A percentile compares a stretch with the other conserved stretches of the same genome.
These are phyloP conservation scores for Periophthalmus modestus DNA, from an alignment of 2,113 vertebrate genomes.

Conservation along the genomic window DNA sequence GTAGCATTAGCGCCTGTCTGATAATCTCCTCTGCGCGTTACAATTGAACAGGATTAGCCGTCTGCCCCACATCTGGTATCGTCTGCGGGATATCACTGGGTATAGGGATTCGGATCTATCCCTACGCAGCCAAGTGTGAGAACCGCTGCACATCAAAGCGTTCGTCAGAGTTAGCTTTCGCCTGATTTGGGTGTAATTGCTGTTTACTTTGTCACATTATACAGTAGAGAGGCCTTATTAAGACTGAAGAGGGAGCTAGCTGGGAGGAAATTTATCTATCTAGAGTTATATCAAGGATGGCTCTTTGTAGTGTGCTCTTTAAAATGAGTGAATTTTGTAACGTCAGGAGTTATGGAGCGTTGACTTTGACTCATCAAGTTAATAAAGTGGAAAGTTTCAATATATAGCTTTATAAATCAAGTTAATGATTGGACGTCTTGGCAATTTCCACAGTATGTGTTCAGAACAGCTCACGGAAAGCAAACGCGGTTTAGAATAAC, in stretches of 20 bases:
- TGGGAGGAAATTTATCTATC: conserved; percentile 12
- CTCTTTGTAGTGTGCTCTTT: conserved; percentile 40
- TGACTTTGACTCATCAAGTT: too few relatives aligned
- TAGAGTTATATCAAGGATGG: conserved; percentile 51
- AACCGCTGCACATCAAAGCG: conserved; percentile 66
- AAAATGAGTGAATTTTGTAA: conserved; percentile 40
- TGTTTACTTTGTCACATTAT: conserved; percentile 73
- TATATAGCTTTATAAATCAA: too few relatives aligned
- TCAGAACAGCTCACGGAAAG: too few relatives aligned
- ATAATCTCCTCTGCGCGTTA: not conserved
- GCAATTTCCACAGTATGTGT: too few relatives aligned
- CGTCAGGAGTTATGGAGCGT: too few relatives aligned
- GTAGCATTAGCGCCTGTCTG: not conserved
- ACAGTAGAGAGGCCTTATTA: conserved; percentile 67
- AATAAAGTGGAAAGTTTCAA: too few relatives aligned
- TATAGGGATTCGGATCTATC: conserved; percentile 64
- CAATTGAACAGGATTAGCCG: conserved; percentile 67
- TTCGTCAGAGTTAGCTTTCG: conserved; percentile 43
- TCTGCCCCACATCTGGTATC: conserved; percentile 61
- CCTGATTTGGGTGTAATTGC: conserved; percentile 69
- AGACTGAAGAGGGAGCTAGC: conserved; percentile 45
- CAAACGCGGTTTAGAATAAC: too few relatives aligned
- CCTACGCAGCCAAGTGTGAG: conserved; percentile 23
- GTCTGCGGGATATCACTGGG: conserved; percentile 59
- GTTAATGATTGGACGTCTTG: too few relatives aligned